phyloP scores from a whole-genome alignment of 2,888 invertebrate genomes.

The Drosophila gaucha region DNA sequence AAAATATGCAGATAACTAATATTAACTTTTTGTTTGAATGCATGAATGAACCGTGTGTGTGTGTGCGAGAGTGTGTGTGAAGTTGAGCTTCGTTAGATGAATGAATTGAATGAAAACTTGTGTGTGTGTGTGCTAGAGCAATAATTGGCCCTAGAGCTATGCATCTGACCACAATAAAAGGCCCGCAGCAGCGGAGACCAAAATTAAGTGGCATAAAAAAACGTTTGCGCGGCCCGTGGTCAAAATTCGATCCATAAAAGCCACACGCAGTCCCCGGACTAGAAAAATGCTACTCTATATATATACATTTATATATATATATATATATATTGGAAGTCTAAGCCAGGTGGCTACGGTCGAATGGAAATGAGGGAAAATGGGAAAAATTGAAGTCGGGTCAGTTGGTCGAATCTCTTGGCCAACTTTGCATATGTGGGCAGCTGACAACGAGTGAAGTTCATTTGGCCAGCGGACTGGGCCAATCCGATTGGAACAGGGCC shows the following conservation, averaged over 20 bases:
- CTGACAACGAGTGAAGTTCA: slow-evolving; percentile 42
- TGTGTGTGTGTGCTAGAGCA: slow-evolving; percentile 7
- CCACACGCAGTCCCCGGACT: slow-evolving; percentile 11
- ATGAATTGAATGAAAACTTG: slow-evolving; percentile 47
- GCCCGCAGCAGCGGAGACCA: slow-evolving; percentile 32
- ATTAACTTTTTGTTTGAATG: slow-evolving; percentile 73
- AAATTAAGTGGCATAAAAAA: slow-evolving; percentile 11
- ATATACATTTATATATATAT: not conserved
- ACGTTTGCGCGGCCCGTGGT: slow-evolving; percentile 32
- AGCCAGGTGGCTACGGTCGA: slow-evolving; percentile 41
- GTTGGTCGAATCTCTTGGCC: slow-evolving; percentile 21
- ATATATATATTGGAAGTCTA: slow-evolving; percentile 2
- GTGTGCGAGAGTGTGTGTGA: slow-evolving; percentile 21
- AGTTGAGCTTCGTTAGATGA: slow-evolving; percentile 28
- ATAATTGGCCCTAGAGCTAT: slow-evolving; percentile 40
- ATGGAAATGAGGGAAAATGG: slow-evolving; percentile 14
- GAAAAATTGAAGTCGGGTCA: slow-evolving; percentile 39
- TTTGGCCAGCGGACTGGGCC: slow-evolving; percentile 15
- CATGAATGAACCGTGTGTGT: slow-evolving; percentile 68
- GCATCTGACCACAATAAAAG: slow-evolving; percentile 23
- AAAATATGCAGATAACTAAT: slow-evolving; percentile 78
- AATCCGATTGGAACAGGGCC: slow-evolving; percentile 40
- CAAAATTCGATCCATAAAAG: slow-evolving; percentile 25
- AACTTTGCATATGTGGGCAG: slow-evolving; percentile 32
- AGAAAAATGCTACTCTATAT: slow-evolving; percentile 2